Percentiles rank a stretch among this genome's conserved stretches.
phyloP scores from a whole-genome alignment of 2,797 vertebrate genomes.

The Hipposideros larvatus region DNA sequence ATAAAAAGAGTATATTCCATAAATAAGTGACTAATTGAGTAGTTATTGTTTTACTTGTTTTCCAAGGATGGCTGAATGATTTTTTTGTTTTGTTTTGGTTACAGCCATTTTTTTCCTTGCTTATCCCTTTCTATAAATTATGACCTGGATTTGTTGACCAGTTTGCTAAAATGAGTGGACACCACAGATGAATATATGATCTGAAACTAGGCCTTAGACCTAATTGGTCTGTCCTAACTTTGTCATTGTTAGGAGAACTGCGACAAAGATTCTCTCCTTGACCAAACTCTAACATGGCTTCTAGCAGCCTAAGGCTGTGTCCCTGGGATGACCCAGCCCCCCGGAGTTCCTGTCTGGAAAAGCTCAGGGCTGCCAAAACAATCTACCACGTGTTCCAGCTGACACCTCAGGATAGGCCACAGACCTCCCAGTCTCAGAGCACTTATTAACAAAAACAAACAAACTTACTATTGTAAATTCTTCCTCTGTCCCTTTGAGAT shows the following conservation, averaged over 20 bases:
- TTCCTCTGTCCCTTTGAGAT: slow-evolving; percentile 22
- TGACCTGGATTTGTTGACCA: neutral
- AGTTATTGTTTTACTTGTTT: neutral
- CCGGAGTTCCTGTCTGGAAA: neutral
- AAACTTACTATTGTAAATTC: neutral
- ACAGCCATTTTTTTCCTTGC: neutral
- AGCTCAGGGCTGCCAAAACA: neutral
- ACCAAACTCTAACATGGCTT: neutral
- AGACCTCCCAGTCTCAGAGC: neutral
- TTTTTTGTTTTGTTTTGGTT: neutral
- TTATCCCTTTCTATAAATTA: neutral
- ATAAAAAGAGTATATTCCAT: neutral
- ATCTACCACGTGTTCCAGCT: neutral
- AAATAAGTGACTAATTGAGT: neutral
- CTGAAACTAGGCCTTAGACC: neutral
- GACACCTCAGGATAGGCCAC: neutral
- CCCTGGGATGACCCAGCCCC: neutral
- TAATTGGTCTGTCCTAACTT: neutral
- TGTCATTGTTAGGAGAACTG: neutral
- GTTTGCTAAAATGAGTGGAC: neutral
- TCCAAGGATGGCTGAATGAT: neutral
- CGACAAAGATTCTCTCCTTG: neutral
- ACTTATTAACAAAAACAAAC: neutral
- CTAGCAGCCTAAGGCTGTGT: neutral
- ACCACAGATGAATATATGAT: rapidly evolving